Conservation (phyloP, 2,888 invertebrate genomes). For the Epinotia nisella region DNA sequence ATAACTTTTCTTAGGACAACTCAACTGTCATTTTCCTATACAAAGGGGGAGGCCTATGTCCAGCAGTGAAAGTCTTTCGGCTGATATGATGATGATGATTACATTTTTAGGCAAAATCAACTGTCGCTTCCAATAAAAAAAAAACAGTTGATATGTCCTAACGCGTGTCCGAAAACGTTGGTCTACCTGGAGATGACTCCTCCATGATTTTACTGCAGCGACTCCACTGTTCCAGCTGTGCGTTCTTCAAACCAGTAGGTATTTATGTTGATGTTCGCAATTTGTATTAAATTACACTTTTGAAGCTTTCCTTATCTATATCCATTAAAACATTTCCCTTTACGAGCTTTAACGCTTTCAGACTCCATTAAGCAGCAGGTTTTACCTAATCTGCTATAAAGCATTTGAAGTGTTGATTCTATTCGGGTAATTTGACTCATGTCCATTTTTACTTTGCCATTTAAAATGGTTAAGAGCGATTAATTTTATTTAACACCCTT, state of each 20-base stretch:
- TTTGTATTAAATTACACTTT: slow-evolving; percentile 48
- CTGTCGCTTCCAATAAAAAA: too few relatives aligned
- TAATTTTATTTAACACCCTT: neutral
- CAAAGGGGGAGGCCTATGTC: too few relatives aligned
- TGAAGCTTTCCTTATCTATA: slow-evolving; percentile 51
- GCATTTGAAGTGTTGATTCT: slow-evolving; percentile 37
- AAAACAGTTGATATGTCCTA: too few relatives aligned
- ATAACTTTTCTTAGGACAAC: too few relatives aligned
- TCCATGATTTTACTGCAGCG: neutral
- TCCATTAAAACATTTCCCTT: slow-evolving; percentile 48
- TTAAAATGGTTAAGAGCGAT: slow-evolving; percentile 1
- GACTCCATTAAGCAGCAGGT: slow-evolving; percentile 45
- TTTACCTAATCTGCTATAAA: slow-evolving; percentile 41
- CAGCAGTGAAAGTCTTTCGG: too few relatives aligned
- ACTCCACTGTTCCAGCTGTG: neutral
- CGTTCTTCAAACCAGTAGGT: slow-evolving; percentile 25
- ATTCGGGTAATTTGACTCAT: slow-evolving; percentile 4
- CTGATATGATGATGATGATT: too few relatives aligned
- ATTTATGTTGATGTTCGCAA: slow-evolving; percentile 39
- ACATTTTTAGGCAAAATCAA: too few relatives aligned
- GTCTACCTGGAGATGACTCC: neutral
- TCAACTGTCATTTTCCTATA: too few relatives aligned
- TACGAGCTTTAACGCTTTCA: slow-evolving; percentile 46
- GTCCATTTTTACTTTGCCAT: slow-evolving; percentile 9
- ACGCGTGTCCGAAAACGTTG: too few relatives aligned